Conservation (phyloP, 1,140 invertebrate genomes). For the Trachymyrmex septentrionalis region DNA sequence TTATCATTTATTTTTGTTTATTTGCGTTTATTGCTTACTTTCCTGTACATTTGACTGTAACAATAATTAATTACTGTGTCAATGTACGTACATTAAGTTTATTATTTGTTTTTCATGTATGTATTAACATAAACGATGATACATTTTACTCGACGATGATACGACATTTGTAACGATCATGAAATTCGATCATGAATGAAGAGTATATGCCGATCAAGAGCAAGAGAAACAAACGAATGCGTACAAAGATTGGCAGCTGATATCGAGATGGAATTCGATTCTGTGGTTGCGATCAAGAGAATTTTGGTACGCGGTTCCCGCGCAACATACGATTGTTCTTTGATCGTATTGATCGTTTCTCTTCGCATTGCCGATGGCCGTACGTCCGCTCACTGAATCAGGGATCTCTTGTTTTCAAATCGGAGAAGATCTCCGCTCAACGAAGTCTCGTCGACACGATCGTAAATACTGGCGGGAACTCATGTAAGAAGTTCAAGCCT, state of each 20-base stretch:
- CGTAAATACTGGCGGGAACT: slow-evolving; percentile 74
- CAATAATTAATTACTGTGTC: neutral
- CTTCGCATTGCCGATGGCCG: slow-evolving; percentile 45
- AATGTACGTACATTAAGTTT: too few species aligned
- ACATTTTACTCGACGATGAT: slow-evolving; percentile 45
- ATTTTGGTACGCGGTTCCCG: slow-evolving; percentile 58
- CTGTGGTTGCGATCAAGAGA: slow-evolving; percentile 70
- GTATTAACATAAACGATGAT: slow-evolving; percentile 38
- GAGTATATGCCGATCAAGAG: neutral
- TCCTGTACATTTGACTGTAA: neutral
- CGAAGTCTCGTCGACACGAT: slow-evolving; percentile 63
- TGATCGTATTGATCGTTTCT: slow-evolving; percentile 55
- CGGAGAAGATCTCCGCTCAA: slow-evolving; percentile 52
- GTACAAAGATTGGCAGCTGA: slow-evolving; percentile 61
- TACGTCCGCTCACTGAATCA: slow-evolving; percentile 3
- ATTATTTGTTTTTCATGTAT: neutral
- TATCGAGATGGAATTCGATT: slow-evolving; percentile 75
- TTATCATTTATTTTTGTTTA: neutral
- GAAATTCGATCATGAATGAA: slow-evolving; percentile 68
- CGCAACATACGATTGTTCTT: slow-evolving; percentile 15
- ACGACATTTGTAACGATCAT: slow-evolving; percentile 65
- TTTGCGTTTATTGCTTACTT: neutral
- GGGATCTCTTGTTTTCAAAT: slow-evolving; percentile 60
- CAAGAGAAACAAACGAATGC: slow-evolving; percentile 63
- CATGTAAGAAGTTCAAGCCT: slow-evolving; percentile 72